These are phyloP conservation scores for Coelopa frigida DNA, from an alignment of 1,140 invertebrate genomes.

Conservation along the genomic window DNA sequence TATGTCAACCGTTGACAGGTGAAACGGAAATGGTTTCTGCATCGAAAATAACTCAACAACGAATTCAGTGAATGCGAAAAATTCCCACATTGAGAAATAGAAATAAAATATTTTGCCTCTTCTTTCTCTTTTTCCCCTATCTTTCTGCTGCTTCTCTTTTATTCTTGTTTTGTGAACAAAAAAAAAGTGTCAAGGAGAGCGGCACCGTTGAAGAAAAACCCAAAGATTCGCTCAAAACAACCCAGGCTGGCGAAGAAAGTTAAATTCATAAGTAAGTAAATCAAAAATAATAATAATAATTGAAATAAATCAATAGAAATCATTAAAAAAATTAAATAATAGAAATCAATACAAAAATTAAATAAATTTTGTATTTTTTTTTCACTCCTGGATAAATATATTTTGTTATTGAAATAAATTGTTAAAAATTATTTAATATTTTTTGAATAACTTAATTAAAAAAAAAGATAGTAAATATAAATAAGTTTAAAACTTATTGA, in stretches of 20 bases:
- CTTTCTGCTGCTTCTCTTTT: not conserved
- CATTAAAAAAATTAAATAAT: too few relatives aligned
- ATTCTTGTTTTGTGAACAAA: not conserved
- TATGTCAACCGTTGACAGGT: too few relatives aligned
- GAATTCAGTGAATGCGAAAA: too few relatives aligned
- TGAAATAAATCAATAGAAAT: conserved; percentile 6
- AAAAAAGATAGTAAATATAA: too few relatives aligned
- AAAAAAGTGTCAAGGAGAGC: conserved; percentile 51
- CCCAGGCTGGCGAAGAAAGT: conserved; percentile 76
- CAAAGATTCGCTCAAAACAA: conserved; percentile 58
- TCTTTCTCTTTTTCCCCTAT: conserved; percentile 1
- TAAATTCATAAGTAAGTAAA: conserved; percentile 79
- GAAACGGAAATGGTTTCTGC: too few relatives aligned
- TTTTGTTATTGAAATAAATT: too few relatives aligned
- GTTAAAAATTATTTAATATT: too few relatives aligned
- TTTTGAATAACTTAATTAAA: too few relatives aligned
- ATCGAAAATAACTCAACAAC: too few relatives aligned
- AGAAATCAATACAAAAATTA: too few relatives aligned
- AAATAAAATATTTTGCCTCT: not conserved
- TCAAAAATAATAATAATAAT: not conserved
- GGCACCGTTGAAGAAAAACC: conserved; percentile 68
- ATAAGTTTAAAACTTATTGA: too few relatives aligned
- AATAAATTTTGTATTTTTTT: conserved; percentile 1
- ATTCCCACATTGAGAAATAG: not conserved
- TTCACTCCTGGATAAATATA: too few relatives aligned